Base-by-base conservation (phyloP, 1,140 invertebrate genomes). In the Proctacanthus coquilletti region DNA sequence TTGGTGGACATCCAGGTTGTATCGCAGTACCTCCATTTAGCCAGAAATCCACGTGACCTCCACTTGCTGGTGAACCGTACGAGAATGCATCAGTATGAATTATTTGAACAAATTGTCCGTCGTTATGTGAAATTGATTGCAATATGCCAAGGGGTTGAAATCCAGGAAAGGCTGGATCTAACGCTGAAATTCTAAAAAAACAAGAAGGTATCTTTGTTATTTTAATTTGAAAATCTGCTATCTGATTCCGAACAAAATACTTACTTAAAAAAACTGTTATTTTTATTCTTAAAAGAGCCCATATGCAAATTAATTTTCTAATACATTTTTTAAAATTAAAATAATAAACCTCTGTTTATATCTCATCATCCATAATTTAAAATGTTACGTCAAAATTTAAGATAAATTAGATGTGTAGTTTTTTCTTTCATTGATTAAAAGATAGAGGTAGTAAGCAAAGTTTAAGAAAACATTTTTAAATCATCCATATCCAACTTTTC, bases 11-110 rank as follows among this genome's bases (percentile, higher is more conserved):
- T 10, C 75, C 76, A 1, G 75, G 74, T 46, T 79, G 76, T 14
- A 63, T 50, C 20, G 50, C 52, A 3, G 46, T 50, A 1, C 64
- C 64, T 34, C 67, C 67, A 48, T 74, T 74, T 2, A 71, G 70
- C 58, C 66, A 75, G 43, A 72, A 65, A 44, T 75, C 72, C 5
- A 65, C 60, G 11, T 67, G 64, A 0, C 70, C 72, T 1, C 62
- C 42, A 1, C 63, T 47, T 6, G 53, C 43, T 20, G 52, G 58
- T 61, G 50, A 30, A 0, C 60, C 60, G n/a, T n/a, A n/a, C n/a
- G n/a, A n/a, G n/a, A n/a, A 61, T n/a, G 62, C 57, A 44, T 68
- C 66, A 4, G 62, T 66, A 40, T 72, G 70, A n/a, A 71, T 55
- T 18, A 71, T 62, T 41, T 71, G 67, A 1, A 72, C 69, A 39